phyloP scores from a whole-genome alignment of 2,888 invertebrate species.

The Drosophila siamana region DNA sequence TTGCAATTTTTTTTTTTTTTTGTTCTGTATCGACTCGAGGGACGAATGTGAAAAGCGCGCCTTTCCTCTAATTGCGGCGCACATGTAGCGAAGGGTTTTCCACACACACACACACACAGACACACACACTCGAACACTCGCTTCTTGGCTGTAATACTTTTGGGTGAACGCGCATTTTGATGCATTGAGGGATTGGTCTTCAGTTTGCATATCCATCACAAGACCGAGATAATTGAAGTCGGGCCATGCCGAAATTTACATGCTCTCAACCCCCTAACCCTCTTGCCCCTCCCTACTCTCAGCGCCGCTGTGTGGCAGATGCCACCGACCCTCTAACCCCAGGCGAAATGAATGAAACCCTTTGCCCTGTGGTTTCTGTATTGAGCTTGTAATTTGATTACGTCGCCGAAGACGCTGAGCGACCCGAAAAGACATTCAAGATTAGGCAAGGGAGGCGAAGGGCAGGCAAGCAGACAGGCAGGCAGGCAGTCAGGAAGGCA shows the following conservation, averaged over 20 bases:
- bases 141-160: constrained; percentile 45
- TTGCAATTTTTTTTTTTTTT: constrained; percentile 70
- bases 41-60: constrained; percentile 63
- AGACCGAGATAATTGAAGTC: constrained; percentile 72
- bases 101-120: constrained; percentile 34
- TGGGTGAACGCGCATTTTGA: constrained; percentile 39
- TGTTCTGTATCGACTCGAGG: constrained; percentile 24
- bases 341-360: constrained; percentile 39
- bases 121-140: constrained; percentile 8
- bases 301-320: no score
- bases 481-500: no score
- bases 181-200: constrained; percentile 67
- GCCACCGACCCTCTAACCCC: constrained; percentile 20
- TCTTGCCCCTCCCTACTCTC: constrained; percentile 7
- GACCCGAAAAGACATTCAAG: constrained; percentile 48
- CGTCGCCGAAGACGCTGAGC: constrained; percentile 55
- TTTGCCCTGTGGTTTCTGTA: constrained; percentile 61
- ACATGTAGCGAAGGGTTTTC: constrained; percentile 56
- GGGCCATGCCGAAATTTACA: constrained; percentile 62
- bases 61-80: constrained; percentile 78
- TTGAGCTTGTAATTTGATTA: constrained; percentile 74
- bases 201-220: constrained; percentile 72
- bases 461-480: no score
- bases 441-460: constrained; percentile 30
- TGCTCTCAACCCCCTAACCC: constrained; percentile 41